Conservation (phyloP, 2,888 invertebrate species). For the Cantharis nigra region DNA sequence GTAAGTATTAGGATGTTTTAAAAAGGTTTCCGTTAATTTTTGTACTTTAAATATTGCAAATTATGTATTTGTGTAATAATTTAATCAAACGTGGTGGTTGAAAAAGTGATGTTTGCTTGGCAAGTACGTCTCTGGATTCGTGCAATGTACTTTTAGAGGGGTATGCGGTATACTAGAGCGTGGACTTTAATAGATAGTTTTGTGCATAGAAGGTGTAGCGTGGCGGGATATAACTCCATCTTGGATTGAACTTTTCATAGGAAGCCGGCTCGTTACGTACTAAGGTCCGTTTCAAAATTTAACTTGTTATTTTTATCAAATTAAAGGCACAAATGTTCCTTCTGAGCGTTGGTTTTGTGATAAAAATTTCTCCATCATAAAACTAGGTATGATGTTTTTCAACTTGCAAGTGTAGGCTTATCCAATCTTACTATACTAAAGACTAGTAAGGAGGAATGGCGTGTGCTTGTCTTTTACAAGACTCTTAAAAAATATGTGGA, state of each 20-base stretch:
- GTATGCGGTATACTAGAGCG: constrained; percentile 57
- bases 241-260: constrained; percentile 72
- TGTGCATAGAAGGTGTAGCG: constrained; percentile 57
- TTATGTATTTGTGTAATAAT: not conserved
- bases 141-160: constrained; percentile 63
- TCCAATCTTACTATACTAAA: constrained; percentile 51
- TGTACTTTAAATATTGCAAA: not conserved
- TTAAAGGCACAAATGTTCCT: constrained; percentile 42
- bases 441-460: constrained; percentile 65
- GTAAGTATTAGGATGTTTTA: not conserved
- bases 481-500: constrained; percentile 62
- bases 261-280: constrained; percentile 73
- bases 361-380: constrained; percentile 71
- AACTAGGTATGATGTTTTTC: constrained; percentile 67
- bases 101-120: not conserved
- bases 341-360: constrained; percentile 53
- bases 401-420: constrained; percentile 50
- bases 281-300: constrained; percentile 38
- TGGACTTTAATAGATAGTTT: constrained; percentile 45
- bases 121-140: constrained; percentile 56
- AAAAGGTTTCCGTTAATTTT: not conserved
- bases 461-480: constrained; percentile 66
- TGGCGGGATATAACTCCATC: constrained; percentile 78
- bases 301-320: not conserved
- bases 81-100: not conserved